Evolutionary conservation across 2,888 invertebrate species (phyloP), one percentile per base, ranked within the genome.

Genomic region (Rhamphomyia laevipes): DNA sequence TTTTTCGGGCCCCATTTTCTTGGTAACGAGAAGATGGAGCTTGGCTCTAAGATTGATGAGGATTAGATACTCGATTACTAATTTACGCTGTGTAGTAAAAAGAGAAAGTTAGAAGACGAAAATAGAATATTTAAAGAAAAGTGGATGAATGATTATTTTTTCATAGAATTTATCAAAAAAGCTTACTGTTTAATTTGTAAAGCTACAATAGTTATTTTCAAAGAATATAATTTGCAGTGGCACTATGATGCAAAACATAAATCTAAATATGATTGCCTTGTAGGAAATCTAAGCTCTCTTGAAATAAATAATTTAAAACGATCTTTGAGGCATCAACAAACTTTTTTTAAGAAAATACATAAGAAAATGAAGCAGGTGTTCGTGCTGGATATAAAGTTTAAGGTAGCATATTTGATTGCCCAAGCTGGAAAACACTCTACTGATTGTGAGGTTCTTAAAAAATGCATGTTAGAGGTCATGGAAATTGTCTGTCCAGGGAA

Each of bases 351-450:
- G 43, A 43, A 43, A 43, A 43, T 43, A 43, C n/a, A 30, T 43
- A 43, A 43, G 43, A 43, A 27, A 43, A 23, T 43, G 43, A 43
- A 43, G 15, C 43, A 43, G 43, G 43, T 43, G 43, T 43, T 43
- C 43, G 43, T 43, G 43, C 43, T 43, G 43, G 23, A 43, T 43
- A 43, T 43, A n/a, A n/a, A n/a, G n/a, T n/a, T n/a, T n/a, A 43
- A 12, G 43, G 43, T 43, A 43, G 43, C 43, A 43, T 43, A 43
- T 16, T 43, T 43, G 27, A 43, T 43, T 12, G 43, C 43, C 23
- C 43, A 43, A 43, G 23, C 43, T 27, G 43, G 43, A 43, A 43
- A 43, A 30, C 27, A 27, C 27, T 43, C 11, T 43, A 43, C 43
- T n/a, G 41, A 41, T 21, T 41, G 41, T 41, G 41, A 41, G 41